Conservation (phyloP, 1,140 invertebrate species). For the Globodera ellingtonae region DNA sequence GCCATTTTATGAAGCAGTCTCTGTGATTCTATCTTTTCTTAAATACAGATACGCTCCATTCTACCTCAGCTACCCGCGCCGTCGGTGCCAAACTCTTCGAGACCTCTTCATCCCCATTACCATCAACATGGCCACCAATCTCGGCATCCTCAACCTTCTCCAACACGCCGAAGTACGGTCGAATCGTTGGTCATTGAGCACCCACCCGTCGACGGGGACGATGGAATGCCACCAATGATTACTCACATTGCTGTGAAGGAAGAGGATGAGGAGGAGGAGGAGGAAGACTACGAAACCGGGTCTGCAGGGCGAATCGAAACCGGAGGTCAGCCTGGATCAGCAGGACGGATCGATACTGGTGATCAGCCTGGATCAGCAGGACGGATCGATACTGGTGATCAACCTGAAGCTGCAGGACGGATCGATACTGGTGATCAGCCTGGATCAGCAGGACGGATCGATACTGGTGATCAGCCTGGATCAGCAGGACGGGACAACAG, state of each 20-base stretch:
- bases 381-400: neutral
- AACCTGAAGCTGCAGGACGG: neutral
- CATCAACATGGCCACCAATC: neutral
- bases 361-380: neutral
- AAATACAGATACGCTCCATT: neutral
- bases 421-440: neutral
- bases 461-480: too few species aligned
- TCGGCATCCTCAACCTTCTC: neutral
- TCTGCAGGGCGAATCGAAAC: neutral
- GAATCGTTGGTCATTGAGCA: neutral
- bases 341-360: neutral
- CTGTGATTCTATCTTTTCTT: neutral
- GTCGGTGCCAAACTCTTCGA: neutral
- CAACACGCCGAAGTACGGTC: neutral
- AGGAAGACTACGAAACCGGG: neutral
- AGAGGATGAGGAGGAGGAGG: neutral
- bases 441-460: neutral
- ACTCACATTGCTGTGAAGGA: conserved; percentile 15
- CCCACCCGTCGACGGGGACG: neutral
- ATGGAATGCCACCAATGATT: conserved; percentile 6
- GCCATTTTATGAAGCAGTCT: too few species aligned
- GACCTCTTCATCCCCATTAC: neutral
- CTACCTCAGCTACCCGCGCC: neutral
- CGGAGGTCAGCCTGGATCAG: neutral
- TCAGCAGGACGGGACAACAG: neutral